Conservation (phyloP, 2,888 invertebrate genomes). For the Zele albiditarsus region DNA sequence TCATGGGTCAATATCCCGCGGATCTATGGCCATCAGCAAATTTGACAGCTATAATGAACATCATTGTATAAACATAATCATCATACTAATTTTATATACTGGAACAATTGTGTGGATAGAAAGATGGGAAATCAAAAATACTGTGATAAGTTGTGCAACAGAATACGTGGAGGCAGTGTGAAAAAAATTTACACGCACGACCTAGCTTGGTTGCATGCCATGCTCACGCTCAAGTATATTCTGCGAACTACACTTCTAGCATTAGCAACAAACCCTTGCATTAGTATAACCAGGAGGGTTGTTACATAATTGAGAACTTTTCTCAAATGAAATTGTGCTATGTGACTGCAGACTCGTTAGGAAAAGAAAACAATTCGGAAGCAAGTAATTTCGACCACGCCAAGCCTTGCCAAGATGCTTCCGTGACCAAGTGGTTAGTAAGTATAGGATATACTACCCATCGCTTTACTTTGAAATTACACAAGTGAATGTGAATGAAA, state of each 20-base stretch:
- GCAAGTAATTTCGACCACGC: constrained; percentile 54
- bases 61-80: background rate
- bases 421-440: constrained; percentile 43
- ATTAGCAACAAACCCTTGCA: constrained; percentile 44
- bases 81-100: background rate
- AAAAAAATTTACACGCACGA: constrained; percentile 25
- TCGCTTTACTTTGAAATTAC: constrained; percentile 19
- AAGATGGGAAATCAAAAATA: background rate
- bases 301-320: constrained; percentile 44
- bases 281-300: constrained; percentile 23
- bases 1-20: background rate
- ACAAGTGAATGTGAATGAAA: constrained; percentile 28
- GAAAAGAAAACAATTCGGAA: constrained; percentile 35
- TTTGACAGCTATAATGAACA: background rate
- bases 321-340: constrained; percentile 40
- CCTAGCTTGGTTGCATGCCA: constrained; percentile 20
- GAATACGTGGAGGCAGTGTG: constrained; percentile 25
- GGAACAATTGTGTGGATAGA: background rate
- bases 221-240: constrained; percentile 38
- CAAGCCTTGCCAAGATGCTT: constrained; percentile 34
- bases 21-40: constrained; percentile 4
- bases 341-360: constrained; percentile 31
- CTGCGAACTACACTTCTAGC: constrained; percentile 50
- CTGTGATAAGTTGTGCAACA: background rate
- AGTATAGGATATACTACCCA: constrained; percentile 28